Percentiles rank a stretch among this genome's conserved stretches.
These are phyloP conservation scores for Perca fluviatilis DNA, from an alignment of 2,113 vertebrate species.

Conservation along the genomic window DNA sequence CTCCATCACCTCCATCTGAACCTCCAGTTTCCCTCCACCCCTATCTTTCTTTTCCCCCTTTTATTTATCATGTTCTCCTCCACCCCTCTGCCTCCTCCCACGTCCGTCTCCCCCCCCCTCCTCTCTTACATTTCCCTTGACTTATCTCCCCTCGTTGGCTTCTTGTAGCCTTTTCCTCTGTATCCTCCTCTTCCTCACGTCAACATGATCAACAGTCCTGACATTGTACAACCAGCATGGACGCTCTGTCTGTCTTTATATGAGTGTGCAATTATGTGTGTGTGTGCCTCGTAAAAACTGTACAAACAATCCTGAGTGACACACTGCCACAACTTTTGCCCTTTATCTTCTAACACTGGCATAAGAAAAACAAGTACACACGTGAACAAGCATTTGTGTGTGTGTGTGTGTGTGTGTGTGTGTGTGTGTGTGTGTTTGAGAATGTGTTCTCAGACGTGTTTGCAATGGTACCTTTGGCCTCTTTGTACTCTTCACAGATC, in stretches of 20 bases:
- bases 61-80: conserved; percentile 20
- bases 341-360: conserved; percentile 62
- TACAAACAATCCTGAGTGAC: conserved; percentile 54
- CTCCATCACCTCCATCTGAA: conserved; percentile 20
- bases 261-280: conserved; percentile 35
- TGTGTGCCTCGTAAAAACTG: conserved; percentile 31
- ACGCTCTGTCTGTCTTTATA: conserved; percentile 18
- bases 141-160: not conserved
- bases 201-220: conserved; percentile 25
- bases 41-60: conserved; percentile 5
- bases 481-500: conserved; percentile 85
- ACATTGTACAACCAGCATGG: conserved; percentile 15
- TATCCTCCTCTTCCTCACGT: conserved; percentile 16
- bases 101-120: not conserved
- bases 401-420: conserved; percentile 14
- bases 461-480: conserved; percentile 84
- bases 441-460: conserved; percentile 15
- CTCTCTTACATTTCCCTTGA: not conserved
- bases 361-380: conserved; percentile 39
- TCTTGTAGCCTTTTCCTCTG: not conserved
- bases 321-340: conserved; percentile 52
- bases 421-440: not conserved
- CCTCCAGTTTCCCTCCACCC: conserved; percentile 15
- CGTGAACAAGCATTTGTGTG: not conserved
- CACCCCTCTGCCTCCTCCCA: not conserved